These are phyloP conservation scores for Eremobia ochroleuca DNA, from an alignment of 2,888 invertebrate genomes.

Conservation along the genomic window DNA sequence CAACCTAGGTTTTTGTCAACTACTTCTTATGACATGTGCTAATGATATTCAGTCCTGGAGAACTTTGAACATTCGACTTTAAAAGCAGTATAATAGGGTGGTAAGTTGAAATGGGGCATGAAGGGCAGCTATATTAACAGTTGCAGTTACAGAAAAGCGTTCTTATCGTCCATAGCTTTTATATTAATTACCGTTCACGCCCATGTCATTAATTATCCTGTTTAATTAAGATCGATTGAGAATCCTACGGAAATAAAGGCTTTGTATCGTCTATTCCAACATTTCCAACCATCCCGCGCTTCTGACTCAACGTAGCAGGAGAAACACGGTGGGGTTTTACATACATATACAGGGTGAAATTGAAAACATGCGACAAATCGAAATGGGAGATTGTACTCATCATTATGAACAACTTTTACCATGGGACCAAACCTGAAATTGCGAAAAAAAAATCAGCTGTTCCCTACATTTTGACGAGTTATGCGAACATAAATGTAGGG, in stretches of 20 bases:
- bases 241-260: too few relatives aligned
- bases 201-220: not conserved
- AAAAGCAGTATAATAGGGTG: not conserved
- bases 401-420: too few relatives aligned
- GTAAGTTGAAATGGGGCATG: not conserved
- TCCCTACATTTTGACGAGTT: too few relatives aligned
- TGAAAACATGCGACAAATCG: too few relatives aligned
- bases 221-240: not conserved
- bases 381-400: too few relatives aligned
- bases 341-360: too few relatives aligned
- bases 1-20: not conserved
- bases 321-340: accelerated
- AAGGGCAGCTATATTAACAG: not conserved
- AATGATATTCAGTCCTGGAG: not conserved
- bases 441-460: too few relatives aligned
- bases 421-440: too few relatives aligned
- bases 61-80: not conserved
- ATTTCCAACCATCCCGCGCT: too few relatives aligned
- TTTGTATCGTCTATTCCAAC: too few relatives aligned
- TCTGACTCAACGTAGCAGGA: not conserved
- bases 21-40: not conserved
- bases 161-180: not conserved
- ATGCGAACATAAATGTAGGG: too few relatives aligned
- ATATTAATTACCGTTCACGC: too few relatives aligned
- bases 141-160: not conserved